Percentiles rank a stretch among this genome's conserved stretches.
phyloP scores from a whole-genome alignment of 1,140 invertebrate species.

The Dicyema japonicum region DNA sequence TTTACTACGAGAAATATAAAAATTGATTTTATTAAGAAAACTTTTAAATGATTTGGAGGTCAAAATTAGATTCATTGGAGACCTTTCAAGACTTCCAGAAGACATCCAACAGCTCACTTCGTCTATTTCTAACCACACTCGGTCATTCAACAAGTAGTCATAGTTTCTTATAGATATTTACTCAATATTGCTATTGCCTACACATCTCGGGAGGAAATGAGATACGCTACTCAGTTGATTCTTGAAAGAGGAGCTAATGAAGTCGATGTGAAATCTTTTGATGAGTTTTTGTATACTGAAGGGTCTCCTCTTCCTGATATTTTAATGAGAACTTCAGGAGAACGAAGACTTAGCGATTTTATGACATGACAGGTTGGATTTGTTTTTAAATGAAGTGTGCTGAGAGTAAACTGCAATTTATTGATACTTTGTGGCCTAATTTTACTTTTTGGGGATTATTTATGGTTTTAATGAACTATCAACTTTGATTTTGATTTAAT shows the following conservation, averaged over 20 bases:
- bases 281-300: slow-evolving; percentile 40
- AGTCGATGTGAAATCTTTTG: slow-evolving; percentile 27
- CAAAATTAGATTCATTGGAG: slow-evolving; percentile 2
- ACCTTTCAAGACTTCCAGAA: not conserved
- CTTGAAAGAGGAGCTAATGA: not conserved
- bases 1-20: slow-evolving; percentile 47
- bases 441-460: not conserved
- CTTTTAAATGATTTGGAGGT: not conserved
- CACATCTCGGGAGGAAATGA: slow-evolving; percentile 1
- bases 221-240: not conserved
- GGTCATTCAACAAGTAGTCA: not conserved
- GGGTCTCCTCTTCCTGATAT: slow-evolving; percentile 43
- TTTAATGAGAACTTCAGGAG: slow-evolving; percentile 69
- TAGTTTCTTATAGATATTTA: not conserved
- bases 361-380: slow-evolving; percentile 37
- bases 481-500: too few relatives aligned
- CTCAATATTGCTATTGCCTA: slow-evolving; percentile 3
- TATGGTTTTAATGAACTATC: not conserved
- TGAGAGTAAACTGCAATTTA: too few relatives aligned
- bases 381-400: too few relatives aligned
- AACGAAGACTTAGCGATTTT: slow-evolving; percentile 72
- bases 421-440: slow-evolving; percentile 1
- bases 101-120: not conserved
- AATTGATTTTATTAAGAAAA: not conserved
- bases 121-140: not conserved